Evolutionary conservation across 2,888 invertebrate species (phyloP).

Genomic region (Stenichneumon culpator): DNA sequence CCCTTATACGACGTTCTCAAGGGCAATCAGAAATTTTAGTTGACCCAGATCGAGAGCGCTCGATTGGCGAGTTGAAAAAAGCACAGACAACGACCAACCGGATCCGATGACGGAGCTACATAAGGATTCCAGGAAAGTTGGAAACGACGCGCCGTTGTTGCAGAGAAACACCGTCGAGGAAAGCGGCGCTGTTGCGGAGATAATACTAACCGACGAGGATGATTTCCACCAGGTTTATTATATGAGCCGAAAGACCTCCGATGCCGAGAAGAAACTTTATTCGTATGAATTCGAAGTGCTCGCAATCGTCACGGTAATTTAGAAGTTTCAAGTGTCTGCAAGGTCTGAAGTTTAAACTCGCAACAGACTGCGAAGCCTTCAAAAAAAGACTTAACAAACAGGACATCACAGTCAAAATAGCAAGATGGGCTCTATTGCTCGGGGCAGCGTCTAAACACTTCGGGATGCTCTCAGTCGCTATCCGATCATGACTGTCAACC

Average conservation of each 20-base stretch:
- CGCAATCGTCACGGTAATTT: slow-evolving; percentile 71
- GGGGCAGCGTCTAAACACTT: too few species aligned
- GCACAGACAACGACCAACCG: too few species aligned
- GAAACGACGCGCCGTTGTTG: slow-evolving; percentile 72
- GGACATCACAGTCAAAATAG: slow-evolving; percentile 64
- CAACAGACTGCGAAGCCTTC: slow-evolving; percentile 70
- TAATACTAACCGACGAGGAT: too few species aligned
- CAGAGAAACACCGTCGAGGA: slow-evolving; percentile 68
- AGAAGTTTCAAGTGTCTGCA: slow-evolving; percentile 71
- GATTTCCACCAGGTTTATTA: slow-evolving; percentile 71
- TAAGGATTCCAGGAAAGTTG: slow-evolving; percentile 64
- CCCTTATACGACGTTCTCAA: too few species aligned
- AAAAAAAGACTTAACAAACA: slow-evolving; percentile 60
- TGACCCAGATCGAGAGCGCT: too few species aligned
- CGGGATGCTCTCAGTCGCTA: too few species aligned
- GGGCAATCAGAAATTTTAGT: too few species aligned
- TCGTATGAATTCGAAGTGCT: slow-evolving; percentile 72
- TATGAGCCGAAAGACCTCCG: too few species aligned
- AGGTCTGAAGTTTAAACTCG: slow-evolving; percentile 72
- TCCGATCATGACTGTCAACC: slow-evolving; percentile 38
- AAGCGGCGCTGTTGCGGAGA: too few species aligned
- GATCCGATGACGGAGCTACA: too few species aligned
- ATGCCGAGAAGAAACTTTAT: slow-evolving; percentile 71
- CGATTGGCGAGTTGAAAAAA: too few species aligned
- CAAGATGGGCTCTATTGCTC: too few species aligned